Base-by-base conservation (phyloP, 1,140 invertebrate species). In the Choristoneura fumiferana region DNA sequence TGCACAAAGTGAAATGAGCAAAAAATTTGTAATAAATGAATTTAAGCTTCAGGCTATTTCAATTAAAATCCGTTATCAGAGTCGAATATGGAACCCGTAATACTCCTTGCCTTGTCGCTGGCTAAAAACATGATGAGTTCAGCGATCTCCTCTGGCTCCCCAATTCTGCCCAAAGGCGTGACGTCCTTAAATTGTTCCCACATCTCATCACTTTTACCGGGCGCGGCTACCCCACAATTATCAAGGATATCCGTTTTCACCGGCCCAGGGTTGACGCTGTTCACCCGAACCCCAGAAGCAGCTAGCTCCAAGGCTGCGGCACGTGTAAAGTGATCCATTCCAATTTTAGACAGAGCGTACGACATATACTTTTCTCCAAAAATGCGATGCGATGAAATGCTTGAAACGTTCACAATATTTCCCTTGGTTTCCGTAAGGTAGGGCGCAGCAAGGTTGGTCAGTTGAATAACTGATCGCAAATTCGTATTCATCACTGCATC, bases 381-480 rank as follows among this genome's bases (percentile, higher is more conserved):
- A 12, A 33, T 22, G 0, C 45, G 9, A 14, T 29, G 4, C 5
- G 17, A 34, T 29, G 55, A 33, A 55, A 95, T 91, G 72, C 94
- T 95, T 2, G 94, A 95, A 4, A 95, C 92, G 82, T 95, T 95
- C 0, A 96, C 91, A 67, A 95, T 92, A 58, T 91, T 93, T n/a
- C 94, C 94, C 78, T 94, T 93, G 35, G 62, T 60, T 60, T 67
- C 35, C 6, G 59, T 36, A 0, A 67, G 22, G 13, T 68, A 17
- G 9, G 69, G 63, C 1, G 34, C 54, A 52, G 65, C 56, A 29
- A 55, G 34, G n/a, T 34, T 22, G 0, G 65, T 65, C 3, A 71
- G 39, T 12, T 59, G 38, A 8, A 63, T 52, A 13, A 58, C 29
- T n/a, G 61, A 17, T 33, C 70, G 38, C 8, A 67, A 6, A 38